Percentiles rank a stretch among this genome's conserved stretches.
Evolutionary conservation across 2,113 vertebrate genomes (phyloP).

Genomic region (Coturnix japonica): DNA sequence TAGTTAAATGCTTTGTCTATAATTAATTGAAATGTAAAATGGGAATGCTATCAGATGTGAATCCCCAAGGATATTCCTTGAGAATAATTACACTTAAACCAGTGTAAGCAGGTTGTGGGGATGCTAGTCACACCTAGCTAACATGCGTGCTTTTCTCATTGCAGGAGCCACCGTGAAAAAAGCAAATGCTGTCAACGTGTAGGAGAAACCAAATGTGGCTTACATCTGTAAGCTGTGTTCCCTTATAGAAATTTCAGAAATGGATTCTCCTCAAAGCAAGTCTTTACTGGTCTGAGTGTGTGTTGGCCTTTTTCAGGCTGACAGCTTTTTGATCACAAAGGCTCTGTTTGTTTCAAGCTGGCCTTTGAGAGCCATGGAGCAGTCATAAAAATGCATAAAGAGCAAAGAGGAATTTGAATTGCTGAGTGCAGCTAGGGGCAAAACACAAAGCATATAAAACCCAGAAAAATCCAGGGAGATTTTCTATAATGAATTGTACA

Average conservation of each 20-base stretch:
- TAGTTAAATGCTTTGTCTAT: neutral
- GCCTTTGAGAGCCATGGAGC: neutral
- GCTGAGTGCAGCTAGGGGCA: neutral
- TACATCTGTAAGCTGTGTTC: neutral
- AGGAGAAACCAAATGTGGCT: neutral
- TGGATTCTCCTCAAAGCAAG: neutral
- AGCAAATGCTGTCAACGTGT: accelerated
- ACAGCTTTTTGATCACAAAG: neutral
- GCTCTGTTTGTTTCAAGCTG: neutral
- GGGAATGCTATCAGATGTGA: neutral
- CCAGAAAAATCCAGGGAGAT: constrained; percentile 38
- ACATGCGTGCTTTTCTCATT: accelerated
- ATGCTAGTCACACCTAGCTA: neutral
- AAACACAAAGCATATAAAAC: neutral
- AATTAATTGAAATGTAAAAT: neutral
- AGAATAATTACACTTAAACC: neutral
- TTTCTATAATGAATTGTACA: neutral
- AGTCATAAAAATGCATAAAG: neutral
- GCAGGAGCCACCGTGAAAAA: neutral
- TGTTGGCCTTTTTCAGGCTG: neutral
- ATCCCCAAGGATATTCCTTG: neutral
- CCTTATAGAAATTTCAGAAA: neutral
- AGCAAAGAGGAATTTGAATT: neutral
- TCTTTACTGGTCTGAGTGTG: neutral
- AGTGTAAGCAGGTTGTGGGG: neutral